phyloP scores from a whole-genome alignment of 2,888 invertebrate genomes.

The Isotomurus palustris region DNA sequence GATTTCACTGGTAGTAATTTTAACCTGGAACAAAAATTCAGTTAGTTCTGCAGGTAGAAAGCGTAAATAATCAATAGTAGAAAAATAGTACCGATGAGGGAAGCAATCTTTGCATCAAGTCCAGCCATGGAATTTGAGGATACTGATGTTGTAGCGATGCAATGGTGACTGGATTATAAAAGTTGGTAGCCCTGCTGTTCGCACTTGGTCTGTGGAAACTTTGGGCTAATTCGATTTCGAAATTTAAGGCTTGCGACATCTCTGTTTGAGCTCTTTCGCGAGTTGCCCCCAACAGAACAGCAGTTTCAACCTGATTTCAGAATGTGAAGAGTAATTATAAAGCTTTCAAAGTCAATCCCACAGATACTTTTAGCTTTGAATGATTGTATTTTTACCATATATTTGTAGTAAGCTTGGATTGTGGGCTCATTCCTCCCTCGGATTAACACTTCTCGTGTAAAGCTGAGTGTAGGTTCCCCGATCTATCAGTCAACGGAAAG shows the following conservation, averaged over 20 bases:
- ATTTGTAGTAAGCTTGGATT: slow-evolving; percentile 74
- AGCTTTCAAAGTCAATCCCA: neutral
- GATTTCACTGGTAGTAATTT: slow-evolving; percentile 63
- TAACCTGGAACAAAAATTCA: no score
- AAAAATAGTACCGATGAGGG: slow-evolving; percentile 56
- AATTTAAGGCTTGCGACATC: slow-evolving; percentile 71
- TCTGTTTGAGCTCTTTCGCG: slow-evolving; percentile 62
- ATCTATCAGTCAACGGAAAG: slow-evolving; percentile 55
- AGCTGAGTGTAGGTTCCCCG: slow-evolving; percentile 77
- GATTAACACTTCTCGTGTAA: slow-evolving; percentile 72
- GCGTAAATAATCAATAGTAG: no score
- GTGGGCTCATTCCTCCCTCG: slow-evolving; percentile 76
- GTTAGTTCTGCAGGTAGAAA: no score
- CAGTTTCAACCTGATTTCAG: slow-evolving; percentile 85
- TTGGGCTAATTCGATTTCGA: slow-evolving; percentile 76
- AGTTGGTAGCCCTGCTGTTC: slow-evolving; percentile 59
- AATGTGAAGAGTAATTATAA: neutral
- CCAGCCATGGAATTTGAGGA: slow-evolving; percentile 71
- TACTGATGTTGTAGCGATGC: slow-evolving; percentile 66
- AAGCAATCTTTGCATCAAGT: slow-evolving; percentile 75
- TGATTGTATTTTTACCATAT: no score
- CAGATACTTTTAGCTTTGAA: no score
- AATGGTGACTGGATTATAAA: slow-evolving; percentile 85
- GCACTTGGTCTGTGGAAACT: slow-evolving; percentile 14
- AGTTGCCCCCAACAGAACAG: slow-evolving; percentile 76